Percentiles rank a stretch among this genome's conserved stretches.
Evolutionary conservation across 2,888 invertebrate species (phyloP).

Genomic region (Apodemia duryi): DNA sequence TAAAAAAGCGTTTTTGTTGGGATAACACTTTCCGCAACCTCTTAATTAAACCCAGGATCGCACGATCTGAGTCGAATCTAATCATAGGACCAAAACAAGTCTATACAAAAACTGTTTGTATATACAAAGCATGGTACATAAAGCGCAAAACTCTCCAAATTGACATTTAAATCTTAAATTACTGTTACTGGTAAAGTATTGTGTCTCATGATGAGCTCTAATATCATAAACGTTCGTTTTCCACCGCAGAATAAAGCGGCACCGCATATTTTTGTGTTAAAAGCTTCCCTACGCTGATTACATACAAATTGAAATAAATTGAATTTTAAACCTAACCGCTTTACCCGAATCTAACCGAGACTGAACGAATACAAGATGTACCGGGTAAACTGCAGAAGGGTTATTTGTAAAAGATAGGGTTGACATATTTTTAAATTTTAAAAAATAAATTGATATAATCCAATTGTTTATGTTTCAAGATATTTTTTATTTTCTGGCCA

Average conservation of each 20-base stretch:
- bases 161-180: conserved; percentile 14
- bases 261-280: conserved; percentile 61
- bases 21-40: no score
- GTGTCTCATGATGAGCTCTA: conserved; percentile 48
- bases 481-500: no score
- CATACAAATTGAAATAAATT: conserved; percentile 77
- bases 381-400: conserved; percentile 50
- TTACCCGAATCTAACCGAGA: conserved; percentile 42
- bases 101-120: background rate
- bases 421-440: conserved; percentile 32
- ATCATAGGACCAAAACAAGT: background rate
- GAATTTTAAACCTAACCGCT: conserved; percentile 72
- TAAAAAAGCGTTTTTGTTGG: no score
- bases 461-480: no score
- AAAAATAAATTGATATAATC: background rate
- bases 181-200: conserved; percentile 13
- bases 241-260: conserved; percentile 50
- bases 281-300: conserved; percentile 63
- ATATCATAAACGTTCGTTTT: conserved; percentile 47
- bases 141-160: conserved; percentile 1
- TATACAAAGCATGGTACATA: background rate
- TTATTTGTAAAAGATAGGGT: conserved; percentile 58
- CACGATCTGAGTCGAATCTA: background rate
- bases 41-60: no score
- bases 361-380: conserved; percentile 42